Base-by-base conservation (phyloP, 2,113 vertebrate species). In the Takifugu bimaculatus region DNA sequence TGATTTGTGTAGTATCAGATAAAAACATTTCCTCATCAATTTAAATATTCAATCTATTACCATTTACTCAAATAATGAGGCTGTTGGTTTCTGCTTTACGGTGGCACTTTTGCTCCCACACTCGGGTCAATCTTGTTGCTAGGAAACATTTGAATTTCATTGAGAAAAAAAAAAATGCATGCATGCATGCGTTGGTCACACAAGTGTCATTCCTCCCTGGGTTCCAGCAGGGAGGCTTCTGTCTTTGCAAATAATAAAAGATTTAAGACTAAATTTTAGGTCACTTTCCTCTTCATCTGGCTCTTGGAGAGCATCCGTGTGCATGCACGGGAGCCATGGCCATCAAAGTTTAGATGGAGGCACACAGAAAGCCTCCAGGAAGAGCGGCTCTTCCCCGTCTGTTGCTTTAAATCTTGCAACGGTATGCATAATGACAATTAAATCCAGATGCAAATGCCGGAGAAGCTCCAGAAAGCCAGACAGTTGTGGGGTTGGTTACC, bases 61-160 rank as follows among this genome's bases (percentile, higher is more conserved):
- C 1, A 35, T 35, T 35, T 35, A 35, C 32, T 35, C 6, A 4
- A 35, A 35, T 35, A 35, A 7, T 5, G 32, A 39, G 3, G 7
- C 7, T 39, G 14, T 25, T 9, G 49, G 27, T 45, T 47, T 66
- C 48, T 13, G 60, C 48, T 63, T 67, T 66, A 50, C 57, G 47
- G 65, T 52, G 5, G 67, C 27, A 47, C 54, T 65, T 50, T 72
- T 78, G 52, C 53, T 45, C 28, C 14, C 55, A 70, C 54, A 32
- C 26, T 57, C 56, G 39, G 20, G 28, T 64, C 12, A 15, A 48
- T 47, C 63, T 57, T 76, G 84, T 83, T 85, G 81, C 81, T 80
- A 80, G 81, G 78, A 81, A 77, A 82, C 77, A 78, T 84, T 75
- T 77, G 73, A 70, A 65, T 68, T 78, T 62, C 64, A 79, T 70